phyloP scores from a whole-genome alignment of 1,140 invertebrate species.

The Brachionus manjavacas region DNA sequence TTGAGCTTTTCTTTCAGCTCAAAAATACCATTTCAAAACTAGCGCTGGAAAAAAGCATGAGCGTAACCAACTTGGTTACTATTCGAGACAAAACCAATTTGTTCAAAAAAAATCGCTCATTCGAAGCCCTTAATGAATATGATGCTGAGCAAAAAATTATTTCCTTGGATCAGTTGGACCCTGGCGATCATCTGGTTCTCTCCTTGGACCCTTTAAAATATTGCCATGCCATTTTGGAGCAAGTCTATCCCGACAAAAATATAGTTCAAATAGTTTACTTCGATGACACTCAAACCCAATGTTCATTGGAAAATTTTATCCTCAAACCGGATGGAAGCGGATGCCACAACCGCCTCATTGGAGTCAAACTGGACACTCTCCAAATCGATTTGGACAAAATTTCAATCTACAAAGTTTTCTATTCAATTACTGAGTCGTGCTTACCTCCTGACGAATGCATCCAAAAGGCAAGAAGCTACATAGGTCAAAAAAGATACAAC shows the following conservation, averaged over 20 bases:
- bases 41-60: neutral
- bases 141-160: neutral
- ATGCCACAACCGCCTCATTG: neutral
- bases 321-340: neutral
- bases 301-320: neutral
- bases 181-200: neutral
- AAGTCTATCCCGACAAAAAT: neutral
- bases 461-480: neutral
- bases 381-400: neutral
- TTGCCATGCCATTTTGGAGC: constrained; percentile 3
- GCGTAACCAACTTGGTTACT: neutral
- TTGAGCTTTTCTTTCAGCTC: neutral
- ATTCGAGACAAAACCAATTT: constrained; percentile 3
- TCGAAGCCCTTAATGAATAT: neutral
- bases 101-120: neutral
- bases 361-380: neutral
- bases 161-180: neutral
- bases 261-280: neutral
- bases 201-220: neutral
- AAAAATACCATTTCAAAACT: neutral
- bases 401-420: constrained; percentile 17
- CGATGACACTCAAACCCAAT: neutral
- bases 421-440: neutral
- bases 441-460: neutral
- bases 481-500: constrained; percentile 4